Base-by-base conservation (phyloP, 2,113 vertebrate genomes). In the Leucosticte australis region DNA sequence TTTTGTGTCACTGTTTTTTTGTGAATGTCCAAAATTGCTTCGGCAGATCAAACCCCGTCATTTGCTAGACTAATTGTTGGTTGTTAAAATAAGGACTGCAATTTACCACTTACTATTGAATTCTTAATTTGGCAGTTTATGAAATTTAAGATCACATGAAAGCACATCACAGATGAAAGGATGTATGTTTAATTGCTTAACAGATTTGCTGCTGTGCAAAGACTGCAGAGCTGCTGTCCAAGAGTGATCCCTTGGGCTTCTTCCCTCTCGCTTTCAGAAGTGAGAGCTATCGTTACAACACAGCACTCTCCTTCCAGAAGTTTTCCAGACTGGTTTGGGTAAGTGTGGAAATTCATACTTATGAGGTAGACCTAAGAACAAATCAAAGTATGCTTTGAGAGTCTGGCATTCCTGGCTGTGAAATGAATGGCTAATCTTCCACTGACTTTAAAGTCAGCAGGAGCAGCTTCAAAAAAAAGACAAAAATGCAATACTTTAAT, bases 111-210 rank as follows among this genome's bases (percentile, higher is more conserved):
- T 92, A 83, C 53, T 52, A 68, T 33, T 70, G 67, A 88, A 94
- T 88, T 89, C 19, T 33, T 95, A 85, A 93, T 94, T 96, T 92
- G 68, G 17, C 55, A 88, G 64, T 90, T 90, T 92, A 92, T 92
- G 64, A 90, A 92, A 93, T 93, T 81, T 75, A 92, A 96, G 79
- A 90, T 80, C 67, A 80, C 67, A 88, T 77, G 82, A 88, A 94
- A 96, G 90, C 41, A 79, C 31, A 91, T 50, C 64, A 80, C 12
- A 80, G n/a, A 86, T 68, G 79, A 94, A 94, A 89, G 30, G 20
- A 33, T 37, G 28, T 22, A 28, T 89, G 37, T 68, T 92, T 81
- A 92, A 94, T 80, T 78, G 68, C 76, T 71, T 75, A 77, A 70
- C 37, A 90, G 47, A 75, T 53, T 86, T 81, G 44, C 41, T 83